Evolutionary conservation across 2,797 vertebrate species (phyloP).

Genomic region (Sciaenops ocellatus): DNA sequence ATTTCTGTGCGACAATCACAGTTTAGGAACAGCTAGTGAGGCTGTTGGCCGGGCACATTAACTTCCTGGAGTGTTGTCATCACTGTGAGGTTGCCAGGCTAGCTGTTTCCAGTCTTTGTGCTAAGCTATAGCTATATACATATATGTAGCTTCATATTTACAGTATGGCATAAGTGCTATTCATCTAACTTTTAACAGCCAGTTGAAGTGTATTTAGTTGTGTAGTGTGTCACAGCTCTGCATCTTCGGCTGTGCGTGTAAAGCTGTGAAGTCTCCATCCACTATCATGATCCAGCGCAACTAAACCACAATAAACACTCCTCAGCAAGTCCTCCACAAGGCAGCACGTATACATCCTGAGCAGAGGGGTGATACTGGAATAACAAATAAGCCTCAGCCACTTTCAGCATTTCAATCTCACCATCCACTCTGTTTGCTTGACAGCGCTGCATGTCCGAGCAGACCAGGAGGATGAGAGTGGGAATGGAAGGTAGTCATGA

Average conservation of each 20-base stretch:
- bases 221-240: background rate
- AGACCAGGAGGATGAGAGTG: constrained; percentile 49
- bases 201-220: background rate
- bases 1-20: constrained; percentile 1
- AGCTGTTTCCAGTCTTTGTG: background rate
- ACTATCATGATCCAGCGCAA: constrained; percentile 41
- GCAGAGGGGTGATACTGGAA: constrained; percentile 48
- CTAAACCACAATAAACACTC: constrained; percentile 48
- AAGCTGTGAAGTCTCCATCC: constrained; percentile 24
- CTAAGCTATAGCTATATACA: constrained; percentile 14
- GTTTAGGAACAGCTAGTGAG: background rate
- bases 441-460: constrained; percentile 43
- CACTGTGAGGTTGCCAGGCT: background rate
- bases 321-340: constrained; percentile 57
- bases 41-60: background rate
- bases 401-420: constrained; percentile 65
- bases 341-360: constrained; percentile 55
- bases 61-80: background rate
- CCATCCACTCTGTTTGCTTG: constrained; percentile 43
- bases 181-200: background rate
- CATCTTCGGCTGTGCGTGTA: constrained; percentile 15
- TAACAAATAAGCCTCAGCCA: constrained; percentile 52
- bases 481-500: constrained; percentile 40
- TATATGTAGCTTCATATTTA: background rate
- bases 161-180: background rate